Base-by-base conservation (phyloP, 2,113 vertebrate species). In the Percina caprodes region DNA sequence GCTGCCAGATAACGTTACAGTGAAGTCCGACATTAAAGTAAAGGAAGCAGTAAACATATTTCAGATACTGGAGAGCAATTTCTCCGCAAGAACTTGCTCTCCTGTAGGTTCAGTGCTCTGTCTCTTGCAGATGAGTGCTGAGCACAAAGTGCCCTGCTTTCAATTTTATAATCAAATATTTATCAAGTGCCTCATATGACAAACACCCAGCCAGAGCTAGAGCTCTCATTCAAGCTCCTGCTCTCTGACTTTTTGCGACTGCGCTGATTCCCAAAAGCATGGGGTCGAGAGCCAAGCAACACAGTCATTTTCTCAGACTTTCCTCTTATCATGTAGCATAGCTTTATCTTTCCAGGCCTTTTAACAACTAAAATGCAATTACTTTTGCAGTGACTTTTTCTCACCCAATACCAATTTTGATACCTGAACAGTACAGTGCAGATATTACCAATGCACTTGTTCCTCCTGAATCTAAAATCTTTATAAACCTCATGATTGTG, bases 121-220 rank as follows among this genome's bases (percentile, higher is more conserved):
- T 55, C 33, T 72, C 55, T 45, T 16, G 6, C 24, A 15, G n/a
- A 30, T 55, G 54, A 48, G 78, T 49, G 74, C 85, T 69, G 84
- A 72, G 60, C 24, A 5, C 70, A 4, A 24, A 78, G 85, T 79
- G 76, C 80, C 55, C 19, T 74, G 73, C 86, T 82, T 90, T 75
- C 68, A 68, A 76, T 77, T 77, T 79, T 46, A n/a, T 68, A 12
- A 83, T 93, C 48, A 92, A 91, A 88, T 91, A 93, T 93, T 86
- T 56, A 92, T 92, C 18, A 67, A 91, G 78, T 86, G 79, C 87
- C 39, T 89, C 75, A 86, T 52, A 69, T 71, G 42, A 78, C 62
- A 74, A 82, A 48, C 58, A 39, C 9, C 9, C 51, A 69, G 62
- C 56, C 46, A 18, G 12, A 12, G 49, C 55, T 49, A 24, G 35